Percentiles rank a stretch among this genome's conserved stretches.
phyloP scores from a whole-genome alignment of 2,113 vertebrate genomes.

The Cinclus mexicanus region DNA sequence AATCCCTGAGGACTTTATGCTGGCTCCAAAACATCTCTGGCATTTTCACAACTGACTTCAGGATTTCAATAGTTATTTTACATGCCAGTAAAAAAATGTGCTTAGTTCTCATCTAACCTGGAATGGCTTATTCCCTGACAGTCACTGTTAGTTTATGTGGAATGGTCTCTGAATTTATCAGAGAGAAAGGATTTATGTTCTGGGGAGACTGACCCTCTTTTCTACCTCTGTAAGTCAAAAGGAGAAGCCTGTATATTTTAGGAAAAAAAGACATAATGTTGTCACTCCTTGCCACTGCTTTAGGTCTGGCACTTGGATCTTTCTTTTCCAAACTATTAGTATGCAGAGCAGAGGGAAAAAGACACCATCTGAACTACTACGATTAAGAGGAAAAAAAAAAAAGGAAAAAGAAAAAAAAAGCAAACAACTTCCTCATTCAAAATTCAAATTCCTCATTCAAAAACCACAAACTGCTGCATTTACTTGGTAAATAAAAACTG shows the following conservation, averaged over 20 bases:
- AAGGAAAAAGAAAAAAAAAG: too few relatives aligned
- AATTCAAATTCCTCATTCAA: neutral
- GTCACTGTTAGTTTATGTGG: conserved; percentile 8
- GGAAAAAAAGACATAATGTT: neutral
- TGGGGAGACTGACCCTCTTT: neutral
- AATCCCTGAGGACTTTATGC: conserved; percentile 8
- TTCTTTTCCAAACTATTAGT: neutral
- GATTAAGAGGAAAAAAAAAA: neutral
- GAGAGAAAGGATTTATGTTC: conserved; percentile 3
- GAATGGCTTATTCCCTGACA: neutral
- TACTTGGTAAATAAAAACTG: neutral
- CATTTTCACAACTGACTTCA: conserved; percentile 46
- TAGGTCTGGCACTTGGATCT: neutral
- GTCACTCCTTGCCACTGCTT: neutral
- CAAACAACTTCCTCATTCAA: neutral
- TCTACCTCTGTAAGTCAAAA: neutral
- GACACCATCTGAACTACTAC: neutral
- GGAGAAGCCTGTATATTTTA: neutral
- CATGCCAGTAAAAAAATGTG: conserved; percentile 11
- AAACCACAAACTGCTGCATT: neutral
- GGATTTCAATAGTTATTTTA: conserved; percentile 53
- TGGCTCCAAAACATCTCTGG: conserved; percentile 41
- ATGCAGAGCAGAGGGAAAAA: neutral
- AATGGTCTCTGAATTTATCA: conserved; percentile 3
- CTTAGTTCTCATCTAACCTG: conserved; percentile 31